A percentile compares a stretch with the other conserved stretches of the same genome.
phyloP scores from a whole-genome alignment of 2,888 invertebrate genomes.

The Lamellibrachia columna region DNA sequence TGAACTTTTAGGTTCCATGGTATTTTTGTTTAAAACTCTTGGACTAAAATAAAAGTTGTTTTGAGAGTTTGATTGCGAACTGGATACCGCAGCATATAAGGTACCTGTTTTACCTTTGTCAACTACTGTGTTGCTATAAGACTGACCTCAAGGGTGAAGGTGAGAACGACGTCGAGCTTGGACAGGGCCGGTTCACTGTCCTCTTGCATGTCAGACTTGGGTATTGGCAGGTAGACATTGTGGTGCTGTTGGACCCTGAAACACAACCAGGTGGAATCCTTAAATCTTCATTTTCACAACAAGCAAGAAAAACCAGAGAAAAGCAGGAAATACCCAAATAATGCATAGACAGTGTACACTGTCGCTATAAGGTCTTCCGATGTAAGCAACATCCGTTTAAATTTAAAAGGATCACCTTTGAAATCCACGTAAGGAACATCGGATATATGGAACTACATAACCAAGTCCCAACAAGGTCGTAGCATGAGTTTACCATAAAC shows the following conservation, averaged over 20 bases:
- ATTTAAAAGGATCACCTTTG: background rate
- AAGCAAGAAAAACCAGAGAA: no score
- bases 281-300: background rate
- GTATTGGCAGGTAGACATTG: conserved; percentile 56
- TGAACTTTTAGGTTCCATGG: no score
- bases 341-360: background rate
- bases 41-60: no score
- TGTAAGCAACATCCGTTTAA: background rate
- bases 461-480: no score
- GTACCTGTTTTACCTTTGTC: no score
- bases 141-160: conserved; percentile 92
- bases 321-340: no score
- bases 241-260: conserved; percentile 41
- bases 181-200: conserved; percentile 95
- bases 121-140: background rate
- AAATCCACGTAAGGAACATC: no score
- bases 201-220: conserved; percentile 79
- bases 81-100: no score
- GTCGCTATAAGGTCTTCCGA: background rate
- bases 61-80: no score
- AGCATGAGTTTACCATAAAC: no score
- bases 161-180: conserved; percentile 97
- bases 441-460: no score
- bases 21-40: no score
- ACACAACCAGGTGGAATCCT: background rate